Evolutionary conservation across 2,888 invertebrate species (phyloP).

Genomic region (Eupithecia abbreviata): DNA sequence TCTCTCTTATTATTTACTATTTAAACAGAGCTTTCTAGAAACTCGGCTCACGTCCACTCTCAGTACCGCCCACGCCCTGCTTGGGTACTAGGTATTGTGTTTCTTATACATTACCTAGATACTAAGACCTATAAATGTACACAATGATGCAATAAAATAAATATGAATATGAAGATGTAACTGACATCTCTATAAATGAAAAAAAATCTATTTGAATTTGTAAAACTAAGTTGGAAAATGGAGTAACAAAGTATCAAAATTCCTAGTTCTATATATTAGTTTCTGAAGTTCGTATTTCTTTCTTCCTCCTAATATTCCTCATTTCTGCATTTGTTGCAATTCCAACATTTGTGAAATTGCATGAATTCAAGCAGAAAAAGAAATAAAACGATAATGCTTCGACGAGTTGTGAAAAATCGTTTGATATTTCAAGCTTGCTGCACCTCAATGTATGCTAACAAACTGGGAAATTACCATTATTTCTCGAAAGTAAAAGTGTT

Average conservation of each 20-base stretch:
- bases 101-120: no score
- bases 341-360: conserved; percentile 16
- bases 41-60: no score
- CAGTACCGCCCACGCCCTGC: no score
- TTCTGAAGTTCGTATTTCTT: not conserved
- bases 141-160: no score
- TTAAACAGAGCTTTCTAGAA: no score
- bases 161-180: no score
- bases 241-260: not conserved
- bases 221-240: not conserved
- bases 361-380: conserved; percentile 30
- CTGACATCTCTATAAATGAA: no score
- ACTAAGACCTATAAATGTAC: no score
- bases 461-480: conserved; percentile 46
- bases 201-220: no score
- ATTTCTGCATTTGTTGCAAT: conserved; percentile 4
- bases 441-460: conserved; percentile 60
- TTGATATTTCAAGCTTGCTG: conserved; percentile 55
- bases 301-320: not conserved
- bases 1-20: no score
- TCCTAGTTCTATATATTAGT: not conserved
- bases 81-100: no score
- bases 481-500: conserved; percentile 34
- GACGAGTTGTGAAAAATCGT: conserved; percentile 51
- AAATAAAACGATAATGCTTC: conserved; percentile 42